Conservation (phyloP, 2,797 vertebrate genomes). For the Argyrosomus regius region DNA sequence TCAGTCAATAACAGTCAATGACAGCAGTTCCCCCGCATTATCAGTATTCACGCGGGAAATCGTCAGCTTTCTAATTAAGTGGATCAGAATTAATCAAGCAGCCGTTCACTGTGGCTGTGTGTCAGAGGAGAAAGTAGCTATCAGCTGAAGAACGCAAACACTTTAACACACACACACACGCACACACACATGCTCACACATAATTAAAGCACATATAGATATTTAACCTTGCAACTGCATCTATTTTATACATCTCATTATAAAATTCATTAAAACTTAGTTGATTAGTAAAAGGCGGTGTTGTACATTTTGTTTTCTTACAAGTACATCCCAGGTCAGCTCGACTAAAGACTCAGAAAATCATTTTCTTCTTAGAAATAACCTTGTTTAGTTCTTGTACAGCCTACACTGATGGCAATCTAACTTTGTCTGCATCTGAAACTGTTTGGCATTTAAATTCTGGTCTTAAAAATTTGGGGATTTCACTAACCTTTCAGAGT, state of each 20-base stretch:
- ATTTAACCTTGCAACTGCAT: conserved; percentile 64
- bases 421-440: conserved; percentile 58
- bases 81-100: conserved; percentile 86
- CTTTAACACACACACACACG: conserved; percentile 7
- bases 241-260: conserved; percentile 78
- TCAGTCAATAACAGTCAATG: conserved; percentile 83
- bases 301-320: conserved; percentile 55
- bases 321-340: conserved; percentile 43
- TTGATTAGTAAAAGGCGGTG: conserved; percentile 74
- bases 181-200: conserved; percentile 32
- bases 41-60: conserved; percentile 83
- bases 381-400: conserved; percentile 28
- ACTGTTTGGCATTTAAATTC: conserved; percentile 78
- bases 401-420: conserved; percentile 40
- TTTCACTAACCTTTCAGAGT: conserved; percentile 76
- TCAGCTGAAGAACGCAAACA: conserved; percentile 40
- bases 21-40: conserved; percentile 75
- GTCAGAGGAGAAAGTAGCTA: conserved; percentile 70
- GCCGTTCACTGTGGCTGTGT: conserved; percentile 62
- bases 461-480: conserved; percentile 57
- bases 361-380: conserved; percentile 41
- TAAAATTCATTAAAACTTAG: conserved; percentile 83
- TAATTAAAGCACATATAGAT: conserved; percentile 65
- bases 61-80: conserved; percentile 86
- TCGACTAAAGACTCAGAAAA: conserved; percentile 28